Evolutionary conservation across 2,888 invertebrate genomes (phyloP).

Genomic region (Drosophila koepferae): DNA sequence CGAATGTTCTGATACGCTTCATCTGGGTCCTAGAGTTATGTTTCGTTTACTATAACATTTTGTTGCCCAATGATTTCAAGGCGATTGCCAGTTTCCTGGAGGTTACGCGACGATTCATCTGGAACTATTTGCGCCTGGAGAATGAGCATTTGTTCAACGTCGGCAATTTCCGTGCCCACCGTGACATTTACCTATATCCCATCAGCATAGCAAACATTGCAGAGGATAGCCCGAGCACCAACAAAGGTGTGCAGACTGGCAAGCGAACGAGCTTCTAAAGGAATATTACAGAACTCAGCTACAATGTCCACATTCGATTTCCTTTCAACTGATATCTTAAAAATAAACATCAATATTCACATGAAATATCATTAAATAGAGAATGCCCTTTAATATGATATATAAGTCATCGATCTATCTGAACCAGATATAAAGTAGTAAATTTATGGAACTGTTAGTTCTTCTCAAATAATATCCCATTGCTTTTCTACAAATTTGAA

Average conservation of each 20-base stretch:
- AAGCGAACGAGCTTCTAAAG: neutral
- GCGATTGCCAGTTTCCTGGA: constrained; percentile 92
- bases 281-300: neutral
- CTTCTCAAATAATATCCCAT: neutral
- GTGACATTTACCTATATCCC: constrained; percentile 93
- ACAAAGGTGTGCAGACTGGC: neutral
- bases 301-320: neutral
- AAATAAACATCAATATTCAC: neutral
- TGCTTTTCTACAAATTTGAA: neutral
- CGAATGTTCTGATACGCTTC: constrained; percentile 95
- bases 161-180: constrained; percentile 97
- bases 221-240: neutral
- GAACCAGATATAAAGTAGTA: too few relatives aligned
- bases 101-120: constrained; percentile 95
- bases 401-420: neutral
- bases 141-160: constrained; percentile 99
- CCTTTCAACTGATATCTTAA: neutral
- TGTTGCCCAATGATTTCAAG: constrained; percentile 91
- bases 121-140: constrained; percentile 99
- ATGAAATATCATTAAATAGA: neutral
- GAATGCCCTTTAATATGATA: too few relatives aligned
- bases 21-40: constrained; percentile 95
- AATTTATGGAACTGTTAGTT: neutral
- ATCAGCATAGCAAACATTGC: neutral
- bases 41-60: constrained; percentile 89